phyloP scores from a whole-genome alignment of 2,797 vertebrate genomes.

The Gadopsis marmoratus region DNA sequence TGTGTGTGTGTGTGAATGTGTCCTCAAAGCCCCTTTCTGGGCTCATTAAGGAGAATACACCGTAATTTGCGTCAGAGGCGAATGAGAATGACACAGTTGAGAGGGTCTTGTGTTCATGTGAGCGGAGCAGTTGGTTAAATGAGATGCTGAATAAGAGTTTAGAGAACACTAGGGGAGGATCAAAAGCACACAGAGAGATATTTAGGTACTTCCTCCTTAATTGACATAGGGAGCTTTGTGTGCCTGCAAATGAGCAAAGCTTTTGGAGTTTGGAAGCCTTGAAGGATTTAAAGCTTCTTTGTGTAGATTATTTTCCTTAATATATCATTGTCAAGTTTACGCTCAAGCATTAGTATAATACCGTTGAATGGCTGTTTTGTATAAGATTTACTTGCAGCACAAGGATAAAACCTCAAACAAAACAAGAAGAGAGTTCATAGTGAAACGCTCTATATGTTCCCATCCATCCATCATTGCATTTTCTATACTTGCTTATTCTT shows the following conservation, averaged over 20 bases:
- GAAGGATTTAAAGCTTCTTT: not conserved
- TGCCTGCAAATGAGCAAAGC: constrained; percentile 32
- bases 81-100: constrained; percentile 61
- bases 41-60: constrained; percentile 69
- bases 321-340: not conserved
- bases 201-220: constrained; percentile 22
- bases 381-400: not conserved
- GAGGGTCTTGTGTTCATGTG: constrained; percentile 54
- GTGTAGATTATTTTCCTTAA: not conserved
- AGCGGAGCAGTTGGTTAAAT: constrained; percentile 49
- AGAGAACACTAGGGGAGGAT: constrained; percentile 45
- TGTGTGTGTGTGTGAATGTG: constrained; percentile 18
- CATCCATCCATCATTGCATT: not conserved
- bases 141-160: constrained; percentile 44
- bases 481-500: not conserved
- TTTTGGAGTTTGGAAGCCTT: constrained; percentile 17
- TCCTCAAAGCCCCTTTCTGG: constrained; percentile 52
- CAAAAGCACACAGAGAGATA: constrained; percentile 24
- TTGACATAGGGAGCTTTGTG: constrained; percentile 11
- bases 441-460: not conserved
- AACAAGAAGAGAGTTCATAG: not conserved
- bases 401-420: not conserved
- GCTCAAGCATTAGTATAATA: not conserved
- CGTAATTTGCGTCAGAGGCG: constrained; percentile 59
- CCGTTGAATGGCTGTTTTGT: not conserved